Percentiles rank a stretch among this genome's conserved stretches.
Conservation (phyloP, 2,888 invertebrate species). For the Clitarchus hookeri region DNA sequence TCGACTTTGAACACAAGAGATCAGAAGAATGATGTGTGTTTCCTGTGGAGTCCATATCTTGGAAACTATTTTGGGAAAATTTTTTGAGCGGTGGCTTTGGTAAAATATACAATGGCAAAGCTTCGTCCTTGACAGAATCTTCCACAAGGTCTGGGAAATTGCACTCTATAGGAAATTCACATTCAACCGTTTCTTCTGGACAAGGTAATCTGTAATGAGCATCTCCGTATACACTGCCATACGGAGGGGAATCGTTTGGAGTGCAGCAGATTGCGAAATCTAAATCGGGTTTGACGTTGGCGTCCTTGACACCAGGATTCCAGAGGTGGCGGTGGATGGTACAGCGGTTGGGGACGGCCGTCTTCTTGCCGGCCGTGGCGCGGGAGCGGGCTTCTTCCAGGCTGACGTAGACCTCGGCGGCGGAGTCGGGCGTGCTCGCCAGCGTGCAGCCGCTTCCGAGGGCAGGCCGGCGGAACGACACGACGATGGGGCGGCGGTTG, state of each 20-base stretch:
- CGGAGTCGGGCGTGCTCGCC: background rate
- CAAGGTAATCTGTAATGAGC: no score
- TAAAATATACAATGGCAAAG: background rate
- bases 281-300: no score
- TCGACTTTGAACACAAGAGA: background rate
- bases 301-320: background rate
- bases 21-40: background rate
- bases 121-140: background rate
- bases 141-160: background rate
- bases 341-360: background rate
- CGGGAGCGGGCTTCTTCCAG: slow-evolving; percentile 8
- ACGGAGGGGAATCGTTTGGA: no score
- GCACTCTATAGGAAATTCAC: no score
- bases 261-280: no score
- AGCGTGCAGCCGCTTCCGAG: background rate
- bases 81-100: background rate
- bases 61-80: background rate
- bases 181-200: no score
- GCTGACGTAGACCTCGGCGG: slow-evolving; percentile 30
- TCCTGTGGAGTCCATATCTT: background rate
- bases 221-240: no score
- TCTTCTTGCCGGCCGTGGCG: background rate
- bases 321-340: background rate
- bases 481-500: slow-evolving; percentile 52
- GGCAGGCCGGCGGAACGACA: slow-evolving; percentile 50